Base-by-base conservation (phyloP, 1,140 invertebrate species). In the Centruroides sculpturatus region DNA sequence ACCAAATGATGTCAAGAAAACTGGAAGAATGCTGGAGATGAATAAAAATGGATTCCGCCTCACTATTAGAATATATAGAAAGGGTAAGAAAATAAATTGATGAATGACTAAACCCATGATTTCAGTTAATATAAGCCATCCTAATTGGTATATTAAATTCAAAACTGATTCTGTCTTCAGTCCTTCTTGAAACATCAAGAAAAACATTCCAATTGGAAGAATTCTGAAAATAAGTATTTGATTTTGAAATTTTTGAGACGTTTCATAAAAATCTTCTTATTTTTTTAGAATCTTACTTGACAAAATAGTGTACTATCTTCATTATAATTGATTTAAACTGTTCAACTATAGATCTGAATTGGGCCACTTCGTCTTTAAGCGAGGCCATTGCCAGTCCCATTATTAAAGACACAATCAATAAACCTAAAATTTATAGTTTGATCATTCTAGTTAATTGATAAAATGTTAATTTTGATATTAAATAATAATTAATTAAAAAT, bases 121-220 rank as follows among this genome's bases (percentile, higher is more conserved):
- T 35, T 94, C 85, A 2, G 89, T 92, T n/a, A 85, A 74, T 66
- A 95, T 74, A 75, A 94, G 95, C 79, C 88, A 84, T 3, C 84
- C 85, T 35, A 96, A 77, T 71, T 92, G 85, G 12, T 83, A 81
- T 76, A 92, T 85, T 50, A 93, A 85, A 66, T 84, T 74, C 3
- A 75, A 79, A 52, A 96, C 78, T 74, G 95, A 82, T 48, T 79
- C 75, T 34, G 95, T 84, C 55, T 83, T 83, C 0, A 95, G 78
- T 61, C 96, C 87, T 74, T 94, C 93, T 10, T 86, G 87, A 53
- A 87, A 85, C 66, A 98, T 94, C 41, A 96, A 84, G 62, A 88
- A 93, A 61, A 86, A 84, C 62, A 95, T 87, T 35, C 92, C 92
- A 10, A 95, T 66, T 0, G 91, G 91, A 1, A 90, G 91, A 61